Evolutionary conservation across 2,797 vertebrate genomes (phyloP), one percentile per base, ranked within the genome.

Genomic region (Chiroxiphia lanceolata): DNA sequence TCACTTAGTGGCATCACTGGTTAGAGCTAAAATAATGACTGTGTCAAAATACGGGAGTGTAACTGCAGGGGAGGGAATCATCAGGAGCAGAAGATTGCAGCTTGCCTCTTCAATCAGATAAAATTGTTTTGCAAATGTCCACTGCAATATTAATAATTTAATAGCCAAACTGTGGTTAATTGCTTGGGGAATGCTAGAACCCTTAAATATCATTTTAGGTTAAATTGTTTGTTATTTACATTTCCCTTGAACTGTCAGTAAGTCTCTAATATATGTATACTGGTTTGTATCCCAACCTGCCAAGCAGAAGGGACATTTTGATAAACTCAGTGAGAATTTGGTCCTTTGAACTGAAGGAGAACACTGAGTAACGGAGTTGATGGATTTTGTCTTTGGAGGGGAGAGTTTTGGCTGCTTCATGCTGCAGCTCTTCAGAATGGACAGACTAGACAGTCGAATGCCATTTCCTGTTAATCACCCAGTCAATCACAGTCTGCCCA

Each of bases 141-240:
- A 82, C 70, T 89, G 29, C 40, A 70, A 11, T 87, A 69, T 90
- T 91, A 93, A 89, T 92, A 87, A 83, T 85, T 93, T 77, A 93
- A 65, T 57, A 74, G 5, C 21, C 34, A 79, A 83, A 71, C 33
- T 13, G 54, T 82, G 13, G 34, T 84, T 91, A 77, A 89, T 82
- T 47, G 59, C 53, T 61, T 84, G 48, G 60, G 63, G 36, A 87
- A 50, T 77, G 16, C 34, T 74, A 53, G 53, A 89, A 75, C 34
- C 40, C 29, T 77, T 87, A 78, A 83, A 93, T 79, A 84, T 40
- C 2, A 44, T 71, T 91, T 90, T 64, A 88, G 40, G 29, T 82
- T 71, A 80, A 76, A 74, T 71, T 59, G 36, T 70, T 85, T 57
- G 13, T 65, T 89, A 40, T 91, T 93, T 93, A n/a, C 56, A 15